A percentile compares a stretch with the other conserved stretches of the same genome.
Evolutionary conservation across 2,888 invertebrate species (phyloP).

Genomic region (Cistogaster globosa): DNA sequence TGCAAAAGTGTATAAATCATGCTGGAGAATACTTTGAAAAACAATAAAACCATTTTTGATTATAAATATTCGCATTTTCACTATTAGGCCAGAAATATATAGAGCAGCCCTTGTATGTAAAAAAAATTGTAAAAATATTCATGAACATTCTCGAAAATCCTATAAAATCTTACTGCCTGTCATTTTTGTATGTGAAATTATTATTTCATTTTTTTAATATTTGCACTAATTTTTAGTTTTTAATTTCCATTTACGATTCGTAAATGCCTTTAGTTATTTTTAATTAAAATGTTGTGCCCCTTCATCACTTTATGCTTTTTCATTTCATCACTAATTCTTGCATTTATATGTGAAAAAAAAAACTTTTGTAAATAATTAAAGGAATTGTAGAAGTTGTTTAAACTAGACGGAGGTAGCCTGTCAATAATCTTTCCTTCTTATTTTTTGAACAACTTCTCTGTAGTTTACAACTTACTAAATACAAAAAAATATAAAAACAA

Average conservation of each 20-base stretch:
- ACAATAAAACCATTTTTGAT: no score
- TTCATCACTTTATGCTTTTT: neutral
- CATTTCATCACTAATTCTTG: neutral
- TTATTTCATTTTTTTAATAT: neutral
- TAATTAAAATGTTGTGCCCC: conserved; percentile 32
- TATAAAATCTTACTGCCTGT: neutral
- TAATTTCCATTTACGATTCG: conserved; percentile 19
- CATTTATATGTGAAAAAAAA: conserved; percentile 5
- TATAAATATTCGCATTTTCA: no score
- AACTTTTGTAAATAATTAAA: neutral
- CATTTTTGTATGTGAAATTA: neutral
- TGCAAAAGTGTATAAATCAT: no score
- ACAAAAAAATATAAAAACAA: conserved; percentile 1
- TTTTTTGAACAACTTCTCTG: no score
- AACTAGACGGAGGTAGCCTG: neutral
- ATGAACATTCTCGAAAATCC: neutral
- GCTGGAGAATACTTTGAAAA: no score
- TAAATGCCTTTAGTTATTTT: conserved; percentile 19
- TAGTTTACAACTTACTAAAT: no score
- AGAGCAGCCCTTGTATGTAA: no score
- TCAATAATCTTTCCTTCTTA: neutral
- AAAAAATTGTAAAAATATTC: no score
- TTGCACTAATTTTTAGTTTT: neutral
- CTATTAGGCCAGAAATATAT: no score
- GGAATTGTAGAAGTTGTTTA: conserved; percentile 50